A percentile compares a stretch with the other conserved stretches of the same genome.
These are phyloP conservation scores for Cydia strobilella DNA, from an alignment of 1,140 invertebrate species.

Conservation along the genomic window DNA sequence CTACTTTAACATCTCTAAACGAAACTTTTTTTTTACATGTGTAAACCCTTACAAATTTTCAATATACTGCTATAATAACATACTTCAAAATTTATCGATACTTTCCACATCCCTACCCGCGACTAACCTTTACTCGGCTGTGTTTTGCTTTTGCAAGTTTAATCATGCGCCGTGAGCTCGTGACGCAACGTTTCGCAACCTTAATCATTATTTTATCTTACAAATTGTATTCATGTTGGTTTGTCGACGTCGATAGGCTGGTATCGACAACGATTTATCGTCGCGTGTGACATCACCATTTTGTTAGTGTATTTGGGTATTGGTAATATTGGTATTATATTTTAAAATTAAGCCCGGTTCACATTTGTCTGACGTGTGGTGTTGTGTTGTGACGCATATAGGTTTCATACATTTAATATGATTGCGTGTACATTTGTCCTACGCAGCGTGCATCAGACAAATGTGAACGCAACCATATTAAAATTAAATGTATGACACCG, in stretches of 20 bases:
- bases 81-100: conserved; percentile 44
- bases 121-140: conserved; percentile 75
- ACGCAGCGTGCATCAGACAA: no score
- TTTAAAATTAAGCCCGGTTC: no score
- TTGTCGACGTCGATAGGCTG: conserved; percentile 57
- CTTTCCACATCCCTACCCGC: conserved; percentile 52
- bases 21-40: no score
- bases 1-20: no score
- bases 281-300: conserved; percentile 40
- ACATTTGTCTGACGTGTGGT: no score
- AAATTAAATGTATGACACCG: no score
- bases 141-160: conserved; percentile 79
- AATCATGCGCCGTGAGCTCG: conserved; percentile 72
- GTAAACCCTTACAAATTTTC: no score
- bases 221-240: conserved; percentile 74
- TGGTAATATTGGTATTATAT: no score
- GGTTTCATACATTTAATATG: no score
- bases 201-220: conserved; percentile 79
- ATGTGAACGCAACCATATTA: no score
- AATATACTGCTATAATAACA: background rate
- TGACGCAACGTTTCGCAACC: conserved; percentile 77
- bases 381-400: no score
- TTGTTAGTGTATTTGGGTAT: conserved; percentile 29
- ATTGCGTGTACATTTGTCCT: no score
- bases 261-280: conserved; percentile 46